Evolutionary conservation across 1,140 invertebrate species (phyloP).

Genomic region (Anagrus nilaparvatae): DNA sequence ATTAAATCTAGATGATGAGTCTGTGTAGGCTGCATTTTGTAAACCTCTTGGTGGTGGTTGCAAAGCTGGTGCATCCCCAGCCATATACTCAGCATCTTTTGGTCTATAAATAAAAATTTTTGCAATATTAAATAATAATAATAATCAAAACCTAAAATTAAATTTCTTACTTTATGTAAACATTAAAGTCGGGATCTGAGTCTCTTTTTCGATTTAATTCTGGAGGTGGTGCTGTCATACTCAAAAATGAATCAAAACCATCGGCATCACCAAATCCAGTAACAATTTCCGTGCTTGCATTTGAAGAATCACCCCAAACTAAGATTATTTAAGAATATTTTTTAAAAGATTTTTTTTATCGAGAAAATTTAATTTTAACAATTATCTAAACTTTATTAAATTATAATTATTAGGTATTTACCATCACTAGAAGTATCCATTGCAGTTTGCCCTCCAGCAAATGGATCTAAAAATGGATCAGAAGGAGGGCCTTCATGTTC

Average conservation of each 20-base stretch:
- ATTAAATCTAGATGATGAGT: conserved; percentile 45
- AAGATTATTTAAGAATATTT: conserved; percentile 15
- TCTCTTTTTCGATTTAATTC: conserved; percentile 48
- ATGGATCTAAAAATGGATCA: conserved; percentile 47
- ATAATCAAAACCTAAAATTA: conserved; percentile 14
- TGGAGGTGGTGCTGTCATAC: conserved; percentile 61
- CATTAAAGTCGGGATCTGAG: conserved; percentile 68
- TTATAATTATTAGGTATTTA: conserved; percentile 16
- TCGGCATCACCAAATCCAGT: conserved; percentile 64
- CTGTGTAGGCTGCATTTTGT: conserved; percentile 42
- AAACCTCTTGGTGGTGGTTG: conserved; percentile 61
- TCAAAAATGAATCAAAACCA: conserved; percentile 73
- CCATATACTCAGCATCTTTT: conserved; percentile 45
- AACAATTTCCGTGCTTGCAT: conserved; percentile 32
- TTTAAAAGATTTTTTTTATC: conserved; percentile 1
- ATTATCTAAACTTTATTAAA: background rate
- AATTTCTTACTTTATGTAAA: conserved; percentile 60
- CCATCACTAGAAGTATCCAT: conserved; percentile 44
- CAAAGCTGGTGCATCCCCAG: conserved; percentile 52
- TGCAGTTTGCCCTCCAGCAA: conserved; percentile 34
- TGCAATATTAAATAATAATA: conserved; percentile 11
- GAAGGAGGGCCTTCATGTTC: conserved; percentile 37
- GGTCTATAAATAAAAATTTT: conserved; percentile 40
- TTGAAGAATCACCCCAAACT: conserved; percentile 50
- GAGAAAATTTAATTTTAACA: background rate